Evolutionary conservation across 1,140 invertebrate genomes (phyloP).

Genomic region (Amphibalanus amphitrite): DNA sequence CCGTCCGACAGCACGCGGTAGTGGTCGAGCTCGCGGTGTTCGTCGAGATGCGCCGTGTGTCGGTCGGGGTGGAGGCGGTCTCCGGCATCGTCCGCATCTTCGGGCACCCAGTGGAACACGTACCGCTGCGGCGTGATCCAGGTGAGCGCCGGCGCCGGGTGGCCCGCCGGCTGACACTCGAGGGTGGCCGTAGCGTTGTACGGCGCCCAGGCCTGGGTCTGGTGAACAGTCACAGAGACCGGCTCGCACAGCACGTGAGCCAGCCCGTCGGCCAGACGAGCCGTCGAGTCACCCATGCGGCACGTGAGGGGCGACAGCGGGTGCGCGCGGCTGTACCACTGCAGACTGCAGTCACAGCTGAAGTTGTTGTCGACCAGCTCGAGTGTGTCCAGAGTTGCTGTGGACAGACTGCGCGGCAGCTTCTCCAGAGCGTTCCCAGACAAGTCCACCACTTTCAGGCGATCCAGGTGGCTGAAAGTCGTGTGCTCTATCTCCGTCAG

Average conservation of each 20-base stretch:
- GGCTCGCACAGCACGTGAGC: constrained; percentile 7
- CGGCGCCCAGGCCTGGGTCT: background rate
- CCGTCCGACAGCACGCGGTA: constrained; percentile 5
- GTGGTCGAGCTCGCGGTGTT: constrained; percentile 5
- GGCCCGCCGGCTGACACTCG: constrained; percentile 56
- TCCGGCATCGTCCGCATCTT: constrained; percentile 25
- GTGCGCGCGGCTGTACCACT: constrained; percentile 5
- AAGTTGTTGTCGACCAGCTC: constrained; percentile 5
- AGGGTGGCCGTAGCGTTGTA: constrained; percentile 40
- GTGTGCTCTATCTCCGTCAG: background rate
- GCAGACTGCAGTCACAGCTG: constrained; percentile 10
- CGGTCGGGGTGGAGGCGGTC: background rate
- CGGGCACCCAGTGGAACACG: constrained; percentile 49
- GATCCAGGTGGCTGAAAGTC: constrained; percentile 1
- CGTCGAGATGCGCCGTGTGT: background rate
- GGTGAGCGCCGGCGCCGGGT: constrained; percentile 56
- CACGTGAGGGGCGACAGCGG: constrained; percentile 14
- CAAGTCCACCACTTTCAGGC: constrained; percentile 10
- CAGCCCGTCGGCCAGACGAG: constrained; percentile 4
- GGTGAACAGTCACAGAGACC: background rate
- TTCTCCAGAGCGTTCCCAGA: constrained; percentile 13
- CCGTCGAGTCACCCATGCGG: constrained; percentile 17
- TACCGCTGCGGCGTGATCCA: constrained; percentile 61
- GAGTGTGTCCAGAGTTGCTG: constrained; percentile 5
- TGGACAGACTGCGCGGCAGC: constrained; percentile 10